These are phyloP conservation scores for Macrostomum lignano DNA, from an alignment of 1,140 invertebrate genomes.

Conservation along the genomic window DNA sequence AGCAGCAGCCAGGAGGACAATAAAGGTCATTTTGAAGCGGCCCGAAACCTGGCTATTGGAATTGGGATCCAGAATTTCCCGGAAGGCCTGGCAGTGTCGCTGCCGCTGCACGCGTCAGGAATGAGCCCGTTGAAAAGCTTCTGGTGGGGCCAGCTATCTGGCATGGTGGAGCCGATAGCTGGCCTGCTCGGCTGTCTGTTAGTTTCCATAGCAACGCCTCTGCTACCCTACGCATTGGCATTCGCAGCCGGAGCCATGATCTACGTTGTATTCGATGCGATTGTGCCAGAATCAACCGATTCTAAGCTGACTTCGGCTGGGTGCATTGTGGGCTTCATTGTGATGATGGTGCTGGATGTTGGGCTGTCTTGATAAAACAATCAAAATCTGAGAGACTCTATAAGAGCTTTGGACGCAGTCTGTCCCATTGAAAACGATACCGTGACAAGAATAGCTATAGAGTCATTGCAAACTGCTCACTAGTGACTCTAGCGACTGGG, in stretches of 20 bases:
- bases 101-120: constrained; percentile 70
- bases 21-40: constrained; percentile 30
- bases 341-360: constrained; percentile 79
- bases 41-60: constrained; percentile 76
- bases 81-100: constrained; percentile 74
- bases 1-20: neutral
- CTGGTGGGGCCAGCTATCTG: constrained; percentile 77
- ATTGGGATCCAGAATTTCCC: constrained; percentile 97
- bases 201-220: constrained; percentile 44
- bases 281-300: constrained; percentile 91
- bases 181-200: constrained; percentile 40
- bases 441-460: too few relatives aligned
- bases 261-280: constrained; percentile 85
- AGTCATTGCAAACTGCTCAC: too few relatives aligned
- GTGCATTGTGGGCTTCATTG: constrained; percentile 54
- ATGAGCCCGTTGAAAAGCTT: constrained; percentile 63
- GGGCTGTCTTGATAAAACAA: constrained; percentile 42
- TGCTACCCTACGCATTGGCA: constrained; percentile 67
- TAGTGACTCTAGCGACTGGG: too few relatives aligned
- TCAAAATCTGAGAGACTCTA: too few relatives aligned
- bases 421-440: too few relatives aligned
- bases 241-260: constrained; percentile 98
- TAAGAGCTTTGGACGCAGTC: too few relatives aligned
- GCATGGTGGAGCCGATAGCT: constrained; percentile 87
- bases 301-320: too few relatives aligned